Percentiles rank a stretch among this genome's conserved stretches.
These are phyloP conservation scores for Andrena hattorfiana DNA, from an alignment of 2,888 invertebrate species.

Conservation along the genomic window DNA sequence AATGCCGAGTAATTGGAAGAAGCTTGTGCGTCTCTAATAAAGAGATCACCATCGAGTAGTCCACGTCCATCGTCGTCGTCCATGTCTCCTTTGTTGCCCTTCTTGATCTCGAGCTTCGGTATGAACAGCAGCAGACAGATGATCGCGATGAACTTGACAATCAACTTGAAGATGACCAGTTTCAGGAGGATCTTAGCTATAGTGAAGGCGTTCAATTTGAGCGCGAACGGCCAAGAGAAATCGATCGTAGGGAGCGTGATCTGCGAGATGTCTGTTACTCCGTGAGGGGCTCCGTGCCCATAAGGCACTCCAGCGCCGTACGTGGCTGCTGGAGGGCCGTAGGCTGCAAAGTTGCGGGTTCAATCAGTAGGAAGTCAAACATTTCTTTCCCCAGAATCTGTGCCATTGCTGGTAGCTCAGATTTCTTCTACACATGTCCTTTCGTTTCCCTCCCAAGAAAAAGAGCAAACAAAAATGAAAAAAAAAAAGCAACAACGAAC, in stretches of 20 bases:
- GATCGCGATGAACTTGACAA: slow-evolving; percentile 92
- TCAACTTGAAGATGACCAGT: slow-evolving; percentile 92
- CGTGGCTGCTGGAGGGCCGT: slow-evolving; percentile 84
- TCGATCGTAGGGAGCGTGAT: slow-evolving; percentile 85
- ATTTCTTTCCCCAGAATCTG: neutral
- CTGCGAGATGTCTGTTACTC: slow-evolving; percentile 84
- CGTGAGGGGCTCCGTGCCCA: slow-evolving; percentile 87
- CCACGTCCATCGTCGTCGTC: slow-evolving; percentile 67
- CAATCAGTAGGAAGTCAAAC: neutral
- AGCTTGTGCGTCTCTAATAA: too few species aligned
- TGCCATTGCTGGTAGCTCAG: neutral
- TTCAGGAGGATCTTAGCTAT: slow-evolving; percentile 91
- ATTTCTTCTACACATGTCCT: neutral
- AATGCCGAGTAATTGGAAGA: too few species aligned
- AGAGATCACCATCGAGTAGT: slow-evolving; percentile 13
- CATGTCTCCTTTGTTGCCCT: slow-evolving; percentile 83
- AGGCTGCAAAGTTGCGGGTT: slow-evolving; percentile 78
- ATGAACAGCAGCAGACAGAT: slow-evolving; percentile 91
- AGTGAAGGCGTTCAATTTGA: slow-evolving; percentile 90
- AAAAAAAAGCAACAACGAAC: slow-evolving; percentile 1
- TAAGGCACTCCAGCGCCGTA: slow-evolving; percentile 59
- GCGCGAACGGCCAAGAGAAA: slow-evolving; percentile 87
- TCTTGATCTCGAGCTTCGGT: slow-evolving; percentile 88
- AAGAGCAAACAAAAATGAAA: neutral
- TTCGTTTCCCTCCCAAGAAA: neutral